Base-by-base conservation (phyloP, 2,888 invertebrate species). In the Agriopis aurantiaria region DNA sequence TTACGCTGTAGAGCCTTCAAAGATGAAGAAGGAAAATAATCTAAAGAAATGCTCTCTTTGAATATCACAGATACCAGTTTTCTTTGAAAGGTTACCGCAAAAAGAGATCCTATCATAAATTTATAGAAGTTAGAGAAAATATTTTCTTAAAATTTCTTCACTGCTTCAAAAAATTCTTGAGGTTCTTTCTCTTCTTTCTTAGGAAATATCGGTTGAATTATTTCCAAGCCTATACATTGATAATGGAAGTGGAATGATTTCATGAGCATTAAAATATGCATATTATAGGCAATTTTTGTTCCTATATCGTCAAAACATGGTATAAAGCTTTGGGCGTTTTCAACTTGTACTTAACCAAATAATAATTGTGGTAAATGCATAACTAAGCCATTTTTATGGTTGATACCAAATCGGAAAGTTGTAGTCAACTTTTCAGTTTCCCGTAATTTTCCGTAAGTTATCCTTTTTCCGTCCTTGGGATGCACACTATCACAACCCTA, bases 91-190 rank as follows among this genome's bases (percentile, higher is more conserved):
- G 60, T 43, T 53, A 45, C 60, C 46, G 41, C 52, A 69, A 64
- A 57, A 69, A 49, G 14, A 65, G 17, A 57, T 69, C 43, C 49
- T 57, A 65, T 65, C 65, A 65, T 58, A 61, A 69, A 65, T 57
- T 69, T 62, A 58, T 65, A 57, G 58, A 69, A 69, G 61, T 65
- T 46, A 65, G 48, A 69, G 51, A 59, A 56, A 65, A 62, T 67
- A 49, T 60, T 69, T 65, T 53, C 48, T 46, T 69, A 46, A 69
- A 65, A 58, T 52, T 63, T 61, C 53, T 64, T 59, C 48, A 63
- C 52, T 33, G 43, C 52, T 56, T 49, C 45, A 14, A 52, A 52
- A 58, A 63, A 68, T 46, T 3, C 58, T 48, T 17, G 58, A 57
- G 56, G 43, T 63, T 14, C 52, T 62, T 68, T 45, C 41, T 11